Evolutionary conservation across 53 echinoderm and acorn worm species (phyloP).

Genomic region (Patiria pectinifera): DNA sequence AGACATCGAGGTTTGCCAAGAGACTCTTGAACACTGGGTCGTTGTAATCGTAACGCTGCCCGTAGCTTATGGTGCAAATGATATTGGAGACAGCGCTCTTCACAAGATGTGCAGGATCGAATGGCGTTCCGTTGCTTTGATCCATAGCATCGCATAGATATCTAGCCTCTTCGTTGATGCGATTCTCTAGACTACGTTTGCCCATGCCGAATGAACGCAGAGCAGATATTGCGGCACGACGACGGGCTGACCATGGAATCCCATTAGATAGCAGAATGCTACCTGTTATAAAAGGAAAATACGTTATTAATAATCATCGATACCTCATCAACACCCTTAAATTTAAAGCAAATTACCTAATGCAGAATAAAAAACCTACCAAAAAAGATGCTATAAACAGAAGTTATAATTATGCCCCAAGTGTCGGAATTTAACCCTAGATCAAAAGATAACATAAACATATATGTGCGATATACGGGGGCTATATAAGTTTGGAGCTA

Average conservation of each 20-base stretch:
- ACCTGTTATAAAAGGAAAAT: conserved; percentile 35
- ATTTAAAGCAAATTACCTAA: too few species aligned
- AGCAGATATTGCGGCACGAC: conserved; percentile 51
- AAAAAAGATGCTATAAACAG: too few species aligned
- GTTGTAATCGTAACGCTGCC: conserved; percentile 66
- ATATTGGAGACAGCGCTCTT: conserved; percentile 65
- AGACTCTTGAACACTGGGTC: conserved; percentile 53
- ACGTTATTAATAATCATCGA: not conserved
- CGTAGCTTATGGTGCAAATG: conserved; percentile 65
- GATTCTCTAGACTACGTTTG: conserved; percentile 54
- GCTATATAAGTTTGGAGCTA: too few species aligned
- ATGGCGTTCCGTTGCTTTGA: not conserved
- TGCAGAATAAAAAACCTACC: too few species aligned
- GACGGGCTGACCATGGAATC: conserved; percentile 32
- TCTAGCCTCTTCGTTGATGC: conserved; percentile 57
- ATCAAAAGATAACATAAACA: too few species aligned
- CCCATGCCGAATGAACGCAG: conserved; percentile 73
- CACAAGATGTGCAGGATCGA: conserved; percentile 49
- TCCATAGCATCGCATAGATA: conserved; percentile 43
- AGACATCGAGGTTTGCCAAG: conserved; percentile 24
- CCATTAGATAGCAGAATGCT: conserved; percentile 63
- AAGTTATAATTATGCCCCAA: too few species aligned
- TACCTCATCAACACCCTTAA: too few species aligned
- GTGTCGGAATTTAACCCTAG: too few species aligned
- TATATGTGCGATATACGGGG: too few species aligned